Evolutionary conservation across 2,888 invertebrate genomes (phyloP).

Genomic region (Leptopilina drosophilae): DNA sequence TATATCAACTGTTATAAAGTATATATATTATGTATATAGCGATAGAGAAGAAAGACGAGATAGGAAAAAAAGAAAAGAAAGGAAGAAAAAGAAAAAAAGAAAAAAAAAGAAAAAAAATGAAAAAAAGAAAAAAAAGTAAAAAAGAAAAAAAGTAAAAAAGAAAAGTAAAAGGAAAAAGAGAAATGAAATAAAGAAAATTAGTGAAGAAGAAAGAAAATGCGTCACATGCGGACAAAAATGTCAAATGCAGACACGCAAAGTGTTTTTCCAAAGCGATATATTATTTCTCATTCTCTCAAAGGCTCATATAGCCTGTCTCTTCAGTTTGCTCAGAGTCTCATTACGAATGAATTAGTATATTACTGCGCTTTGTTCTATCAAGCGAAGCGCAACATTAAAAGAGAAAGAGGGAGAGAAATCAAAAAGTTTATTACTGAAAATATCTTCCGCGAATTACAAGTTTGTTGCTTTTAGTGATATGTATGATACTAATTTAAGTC

Average conservation of each 20-base stretch:
- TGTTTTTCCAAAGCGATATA: slow-evolving; percentile 29
- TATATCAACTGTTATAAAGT: too few species aligned
- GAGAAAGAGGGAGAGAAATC: too few species aligned
- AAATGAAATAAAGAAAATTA: neutral
- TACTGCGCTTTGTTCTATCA: neutral
- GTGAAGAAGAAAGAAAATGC: neutral
- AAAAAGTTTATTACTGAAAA: slow-evolving; percentile 30
- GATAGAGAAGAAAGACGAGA: too few species aligned
- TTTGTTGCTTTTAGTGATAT: neutral
- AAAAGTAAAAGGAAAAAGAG: neutral
- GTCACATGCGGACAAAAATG: neutral
- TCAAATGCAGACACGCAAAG: slow-evolving; percentile 17
- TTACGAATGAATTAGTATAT: slow-evolving; percentile 32
- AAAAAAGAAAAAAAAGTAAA: too few species aligned
- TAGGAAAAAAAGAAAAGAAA: too few species aligned
- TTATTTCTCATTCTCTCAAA: slow-evolving; percentile 20
- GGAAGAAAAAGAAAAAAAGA: too few species aligned
- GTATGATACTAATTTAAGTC: slow-evolving; percentile 21
- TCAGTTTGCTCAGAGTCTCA: slow-evolving; percentile 16
- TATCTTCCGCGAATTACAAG: slow-evolving; percentile 32
- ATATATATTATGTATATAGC: too few species aligned
- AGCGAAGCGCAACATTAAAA: too few species aligned
- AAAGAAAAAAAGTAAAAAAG: too few species aligned
- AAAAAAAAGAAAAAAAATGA: neutral
- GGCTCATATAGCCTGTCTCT: neutral